Evolutionary conservation across 2,113 vertebrate genomes (phyloP).

Genomic region (Nothoprocta perdicaria): DNA sequence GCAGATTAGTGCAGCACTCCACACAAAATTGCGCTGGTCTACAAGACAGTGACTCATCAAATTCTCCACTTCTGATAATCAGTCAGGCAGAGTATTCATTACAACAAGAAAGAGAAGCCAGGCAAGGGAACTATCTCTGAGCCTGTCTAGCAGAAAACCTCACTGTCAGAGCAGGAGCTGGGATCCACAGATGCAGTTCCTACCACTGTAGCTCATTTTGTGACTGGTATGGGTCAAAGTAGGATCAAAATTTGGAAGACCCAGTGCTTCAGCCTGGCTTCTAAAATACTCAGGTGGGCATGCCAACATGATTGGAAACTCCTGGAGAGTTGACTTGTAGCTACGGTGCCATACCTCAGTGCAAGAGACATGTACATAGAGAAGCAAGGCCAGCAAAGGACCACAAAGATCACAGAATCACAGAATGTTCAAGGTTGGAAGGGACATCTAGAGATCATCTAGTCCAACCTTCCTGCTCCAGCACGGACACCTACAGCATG

Average conservation of each 20-base stretch:
- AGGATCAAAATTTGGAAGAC: not conserved
- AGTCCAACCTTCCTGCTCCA: no score
- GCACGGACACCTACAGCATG: no score
- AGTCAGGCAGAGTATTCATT: constrained; percentile 24
- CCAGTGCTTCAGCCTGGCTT: not conserved
- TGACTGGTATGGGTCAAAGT: not conserved
- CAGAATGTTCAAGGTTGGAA: no score
- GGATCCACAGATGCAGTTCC: not conserved
- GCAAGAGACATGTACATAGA: not conserved
- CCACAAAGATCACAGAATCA: not conserved
- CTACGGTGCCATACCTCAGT: not conserved
- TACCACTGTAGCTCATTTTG: not conserved
- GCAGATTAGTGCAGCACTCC: constrained; percentile 18
- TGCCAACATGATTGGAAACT: not conserved
- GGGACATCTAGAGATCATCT: no score
- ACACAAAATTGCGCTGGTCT: constrained; percentile 27
- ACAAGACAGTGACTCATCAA: constrained; percentile 58
- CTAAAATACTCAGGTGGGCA: not conserved
- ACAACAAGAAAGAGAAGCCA: not conserved
- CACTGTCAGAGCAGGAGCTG: rapidly evolving
- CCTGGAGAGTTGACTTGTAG: not conserved
- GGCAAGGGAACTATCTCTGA: not conserved
- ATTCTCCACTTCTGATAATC: constrained; percentile 34
- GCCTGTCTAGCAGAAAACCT: not conserved
- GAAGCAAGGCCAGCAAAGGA: not conserved